phyloP scores from a whole-genome alignment of 2,888 invertebrate genomes.

The Ochropleura leucogaster region DNA sequence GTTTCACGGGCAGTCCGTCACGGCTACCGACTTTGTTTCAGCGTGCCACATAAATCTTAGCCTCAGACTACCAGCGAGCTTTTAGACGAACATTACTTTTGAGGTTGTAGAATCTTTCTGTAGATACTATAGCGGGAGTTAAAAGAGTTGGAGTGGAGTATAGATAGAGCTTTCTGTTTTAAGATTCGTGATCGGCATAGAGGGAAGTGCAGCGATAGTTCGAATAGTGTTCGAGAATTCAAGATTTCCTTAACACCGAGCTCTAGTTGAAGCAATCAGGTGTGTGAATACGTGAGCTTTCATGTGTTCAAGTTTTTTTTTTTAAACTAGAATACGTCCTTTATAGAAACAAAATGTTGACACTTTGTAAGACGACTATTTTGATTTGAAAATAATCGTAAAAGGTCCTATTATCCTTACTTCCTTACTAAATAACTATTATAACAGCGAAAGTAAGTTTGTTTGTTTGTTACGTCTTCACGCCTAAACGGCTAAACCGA shows the following conservation, averaged over 20 bases:
- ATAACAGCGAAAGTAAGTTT: too few species aligned
- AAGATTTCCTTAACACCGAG: not conserved
- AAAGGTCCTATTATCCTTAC: too few species aligned
- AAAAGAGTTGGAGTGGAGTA: slow-evolving; percentile 30
- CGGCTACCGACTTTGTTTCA: slow-evolving; percentile 66
- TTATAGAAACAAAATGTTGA: not conserved
- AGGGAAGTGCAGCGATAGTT: not conserved
- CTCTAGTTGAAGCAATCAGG: not conserved
- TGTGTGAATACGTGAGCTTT: not conserved
- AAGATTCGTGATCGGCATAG: slow-evolving; percentile 14
- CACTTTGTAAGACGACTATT: not conserved
- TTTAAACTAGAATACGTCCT: not conserved
- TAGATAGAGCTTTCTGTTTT: slow-evolving; percentile 16
- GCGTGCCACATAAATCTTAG: slow-evolving; percentile 70
- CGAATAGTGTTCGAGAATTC: not conserved
- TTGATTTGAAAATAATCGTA: not conserved
- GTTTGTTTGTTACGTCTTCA: too few species aligned
- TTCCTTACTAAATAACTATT: too few species aligned
- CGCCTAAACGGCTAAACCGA: too few species aligned
- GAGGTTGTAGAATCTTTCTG: slow-evolving; percentile 54
- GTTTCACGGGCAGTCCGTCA: slow-evolving; percentile 68
- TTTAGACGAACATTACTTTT: slow-evolving; percentile 62
- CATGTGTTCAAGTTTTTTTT: not conserved
- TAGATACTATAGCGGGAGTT: slow-evolving; percentile 40
- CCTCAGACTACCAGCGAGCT: slow-evolving; percentile 60